Evolutionary conservation across 2,888 invertebrate species (phyloP).

Genomic region (Pristionchus exspectatus): DNA sequence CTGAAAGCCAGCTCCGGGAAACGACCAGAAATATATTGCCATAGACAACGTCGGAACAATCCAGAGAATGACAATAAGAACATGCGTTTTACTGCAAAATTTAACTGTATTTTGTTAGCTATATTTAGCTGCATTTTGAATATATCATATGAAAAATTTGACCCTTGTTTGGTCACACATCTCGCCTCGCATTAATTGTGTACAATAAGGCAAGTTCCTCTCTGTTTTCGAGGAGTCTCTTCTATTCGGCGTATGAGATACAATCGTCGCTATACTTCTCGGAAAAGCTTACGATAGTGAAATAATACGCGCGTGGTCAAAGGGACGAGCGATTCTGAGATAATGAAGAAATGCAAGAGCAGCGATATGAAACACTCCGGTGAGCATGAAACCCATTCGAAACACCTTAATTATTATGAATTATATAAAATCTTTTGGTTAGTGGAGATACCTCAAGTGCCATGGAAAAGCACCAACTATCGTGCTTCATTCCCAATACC

Average conservation of each 20-base stretch:
- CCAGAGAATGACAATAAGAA: constrained; percentile 83
- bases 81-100: constrained; percentile 62
- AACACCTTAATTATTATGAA: too few species aligned
- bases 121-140: too few species aligned
- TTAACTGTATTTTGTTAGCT: neutral
- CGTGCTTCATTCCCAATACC: constrained; percentile 66
- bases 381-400: constrained; percentile 83
- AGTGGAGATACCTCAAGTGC: constrained; percentile 69
- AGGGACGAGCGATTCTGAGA: constrained; percentile 83
- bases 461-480: constrained; percentile 69
- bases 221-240: neutral
- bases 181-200: neutral
- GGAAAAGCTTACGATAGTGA: constrained; percentile 77
- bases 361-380: constrained; percentile 84
- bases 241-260: too few species aligned
- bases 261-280: neutral
- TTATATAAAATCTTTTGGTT: too few species aligned
- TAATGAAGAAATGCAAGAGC: constrained; percentile 85
- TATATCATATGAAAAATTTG: neutral
- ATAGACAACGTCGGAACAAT: constrained; percentile 82
- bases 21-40: constrained; percentile 82
- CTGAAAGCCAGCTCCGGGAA: constrained; percentile 80
- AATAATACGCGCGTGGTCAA: constrained; percentile 84
- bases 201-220: neutral
- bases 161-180: too few species aligned